phyloP scores from a whole-genome alignment of 2,888 invertebrate species.

The Drosophila lutescens region DNA sequence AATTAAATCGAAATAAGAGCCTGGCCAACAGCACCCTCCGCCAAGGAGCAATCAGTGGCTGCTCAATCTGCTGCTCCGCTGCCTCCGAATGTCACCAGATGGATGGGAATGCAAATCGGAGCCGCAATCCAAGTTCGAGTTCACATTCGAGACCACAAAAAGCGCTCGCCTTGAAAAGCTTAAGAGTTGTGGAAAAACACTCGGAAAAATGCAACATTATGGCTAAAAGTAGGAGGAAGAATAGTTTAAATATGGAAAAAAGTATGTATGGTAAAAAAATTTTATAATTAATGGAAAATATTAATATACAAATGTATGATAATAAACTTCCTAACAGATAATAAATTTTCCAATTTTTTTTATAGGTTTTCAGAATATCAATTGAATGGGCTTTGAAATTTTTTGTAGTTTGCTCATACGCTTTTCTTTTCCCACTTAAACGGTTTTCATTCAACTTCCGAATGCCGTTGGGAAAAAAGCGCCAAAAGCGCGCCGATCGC shows the following conservation, averaged over 20 bases:
- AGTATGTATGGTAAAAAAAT: no score
- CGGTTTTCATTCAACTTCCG: conserved; percentile 53
- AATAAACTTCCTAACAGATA: no score
- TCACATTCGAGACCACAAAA: conserved; percentile 26
- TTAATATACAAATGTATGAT: no score
- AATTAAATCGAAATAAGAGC: conserved; percentile 10
- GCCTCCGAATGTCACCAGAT: conserved; percentile 29
- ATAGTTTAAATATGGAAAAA: no score
- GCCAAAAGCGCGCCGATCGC: conserved; percentile 40
- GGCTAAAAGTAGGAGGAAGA: no score
- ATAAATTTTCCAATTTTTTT: no score
- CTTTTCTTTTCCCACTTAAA: conserved; percentile 30
- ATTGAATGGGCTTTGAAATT: not conserved
- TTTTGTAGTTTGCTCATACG: not conserved
- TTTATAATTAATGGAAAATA: no score
- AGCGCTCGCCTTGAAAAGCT: conserved; percentile 57
- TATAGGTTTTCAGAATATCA: no score
- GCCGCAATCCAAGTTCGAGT: conserved; percentile 43
- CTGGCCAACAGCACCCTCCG: conserved; percentile 23
- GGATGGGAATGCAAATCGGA: conserved; percentile 50
- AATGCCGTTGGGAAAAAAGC: conserved; percentile 40
- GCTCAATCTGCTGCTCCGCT: conserved; percentile 13
- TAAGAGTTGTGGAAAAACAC: not conserved
- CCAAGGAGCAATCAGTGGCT: conserved; percentile 26
- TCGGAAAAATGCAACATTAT: not conserved